Evolutionary conservation across 35 echinoderm and acorn worm species (phyloP).

Genomic region (Strongylocentrotus purpuratus): DNA sequence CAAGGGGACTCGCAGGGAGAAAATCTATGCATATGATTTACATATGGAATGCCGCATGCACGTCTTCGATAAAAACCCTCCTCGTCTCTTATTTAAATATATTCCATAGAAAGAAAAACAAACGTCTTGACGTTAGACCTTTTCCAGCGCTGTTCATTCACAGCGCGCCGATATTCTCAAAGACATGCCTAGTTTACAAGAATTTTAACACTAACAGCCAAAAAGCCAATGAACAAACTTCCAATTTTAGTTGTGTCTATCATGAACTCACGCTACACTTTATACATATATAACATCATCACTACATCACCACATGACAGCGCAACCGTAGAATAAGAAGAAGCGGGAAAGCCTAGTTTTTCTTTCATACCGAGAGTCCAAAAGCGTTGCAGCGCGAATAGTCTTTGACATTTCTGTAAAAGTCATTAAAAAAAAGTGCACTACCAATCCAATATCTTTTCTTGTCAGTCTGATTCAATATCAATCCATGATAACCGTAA

Average conservation of each 20-base stretch:
- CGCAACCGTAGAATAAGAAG: slow-evolving; percentile 22
- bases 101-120: slow-evolving; percentile 35
- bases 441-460: not conserved
- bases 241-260: slow-evolving; percentile 18
- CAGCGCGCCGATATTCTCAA: slow-evolving; percentile 15
- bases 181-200: slow-evolving; percentile 17
- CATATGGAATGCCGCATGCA: slow-evolving; percentile 45
- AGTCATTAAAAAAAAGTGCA: not conserved
- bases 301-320: slow-evolving; percentile 14
- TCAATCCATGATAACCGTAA: slow-evolving; percentile 30
- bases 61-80: slow-evolving; percentile 24
- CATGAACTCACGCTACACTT: slow-evolving; percentile 27
- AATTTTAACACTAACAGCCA: slow-evolving; percentile 1
- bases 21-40: slow-evolving; percentile 42
- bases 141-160: slow-evolving; percentile 16
- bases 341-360: slow-evolving; percentile 30
- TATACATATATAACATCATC: slow-evolving; percentile 33
- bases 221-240: not conserved
- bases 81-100: not conserved
- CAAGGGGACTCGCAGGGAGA: slow-evolving; percentile 24
- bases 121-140: slow-evolving; percentile 1
- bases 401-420: slow-evolving; percentile 10
- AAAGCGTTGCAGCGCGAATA: not conserved
- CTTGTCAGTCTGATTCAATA: not conserved
- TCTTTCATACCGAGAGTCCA: not conserved